Conservation (phyloP, 2,888 invertebrate genomes). For the Nowickia ferox region DNA sequence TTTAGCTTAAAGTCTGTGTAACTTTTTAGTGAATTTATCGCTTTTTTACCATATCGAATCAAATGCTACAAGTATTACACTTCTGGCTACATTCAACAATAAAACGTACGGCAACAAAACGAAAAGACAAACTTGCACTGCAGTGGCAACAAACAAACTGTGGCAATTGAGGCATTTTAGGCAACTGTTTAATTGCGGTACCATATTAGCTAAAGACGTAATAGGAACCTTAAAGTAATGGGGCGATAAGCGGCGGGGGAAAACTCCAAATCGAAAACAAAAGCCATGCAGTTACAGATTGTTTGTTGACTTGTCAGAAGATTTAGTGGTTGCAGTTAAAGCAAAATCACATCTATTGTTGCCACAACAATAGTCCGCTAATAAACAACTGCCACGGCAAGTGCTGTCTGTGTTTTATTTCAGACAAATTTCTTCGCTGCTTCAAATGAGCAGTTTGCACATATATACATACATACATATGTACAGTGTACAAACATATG, state of each 20-base stretch:
- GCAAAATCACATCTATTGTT: conserved; percentile 58
- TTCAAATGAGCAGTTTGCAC: conserved; percentile 4
- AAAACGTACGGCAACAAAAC: background rate
- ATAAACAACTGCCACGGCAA: conserved; percentile 46
- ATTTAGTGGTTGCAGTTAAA: conserved; percentile 50
- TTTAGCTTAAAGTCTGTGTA: conserved; percentile 29
- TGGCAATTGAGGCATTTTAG: conserved; percentile 71
- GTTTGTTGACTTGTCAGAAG: conserved; percentile 66
- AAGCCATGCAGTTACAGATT: conserved; percentile 45
- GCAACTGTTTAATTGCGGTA: conserved; percentile 73
- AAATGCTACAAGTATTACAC: conserved; percentile 54
- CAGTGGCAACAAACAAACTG: conserved; percentile 67
- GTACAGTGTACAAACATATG: too few species aligned
- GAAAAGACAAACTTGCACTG: conserved; percentile 27
- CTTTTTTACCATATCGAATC: conserved; percentile 56
- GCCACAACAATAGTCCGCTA: conserved; percentile 46
- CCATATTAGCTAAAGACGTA: conserved; percentile 70
- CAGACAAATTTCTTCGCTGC: conserved; percentile 60
- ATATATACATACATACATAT: background rate
- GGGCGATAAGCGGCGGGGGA: conserved; percentile 60
- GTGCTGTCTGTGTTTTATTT: conserved; percentile 52
- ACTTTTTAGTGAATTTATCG: conserved; percentile 57
- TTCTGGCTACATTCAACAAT: conserved; percentile 25
- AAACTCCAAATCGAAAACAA: background rate
- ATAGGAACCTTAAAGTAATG: conserved; percentile 71